A percentile compares a stretch with the other conserved stretches of the same genome.
These are phyloP conservation scores for Grammomys surdaster DNA, from an alignment of 2,113 vertebrate species.

Conservation along the genomic window DNA sequence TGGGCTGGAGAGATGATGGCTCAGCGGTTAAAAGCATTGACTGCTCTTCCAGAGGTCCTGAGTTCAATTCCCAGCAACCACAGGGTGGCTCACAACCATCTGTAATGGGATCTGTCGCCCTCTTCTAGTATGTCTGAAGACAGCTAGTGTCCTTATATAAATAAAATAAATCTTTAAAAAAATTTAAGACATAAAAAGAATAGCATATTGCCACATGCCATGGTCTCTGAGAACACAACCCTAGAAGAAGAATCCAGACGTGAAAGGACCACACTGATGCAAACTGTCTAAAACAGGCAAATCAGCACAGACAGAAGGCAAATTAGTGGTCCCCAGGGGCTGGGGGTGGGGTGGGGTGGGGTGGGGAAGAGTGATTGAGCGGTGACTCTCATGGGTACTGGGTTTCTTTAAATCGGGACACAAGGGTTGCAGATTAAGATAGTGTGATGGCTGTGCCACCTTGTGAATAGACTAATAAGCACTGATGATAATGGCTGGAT, in stretches of 20 bases:
- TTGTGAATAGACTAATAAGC: neutral
- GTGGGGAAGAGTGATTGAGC: neutral
- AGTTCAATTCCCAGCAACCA: too few species aligned
- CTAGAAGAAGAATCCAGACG: neutral
- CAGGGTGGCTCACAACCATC: too few species aligned
- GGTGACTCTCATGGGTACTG: neutral
- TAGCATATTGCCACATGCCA: neutral
- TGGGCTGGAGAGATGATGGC: too few species aligned
- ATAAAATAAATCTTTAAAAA: neutral
- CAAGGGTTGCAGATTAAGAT: neutral
- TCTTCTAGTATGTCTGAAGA: too few species aligned
- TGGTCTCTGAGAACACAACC: neutral
- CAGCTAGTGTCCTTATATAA: too few species aligned
- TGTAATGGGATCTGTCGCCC: too few species aligned
- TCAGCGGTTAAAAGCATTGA: too few species aligned
- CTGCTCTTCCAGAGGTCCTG: too few species aligned
- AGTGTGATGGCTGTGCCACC: rapidly evolving
- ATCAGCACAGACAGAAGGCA: neutral
- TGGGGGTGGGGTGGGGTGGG: too few species aligned
- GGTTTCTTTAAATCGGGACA: neutral
- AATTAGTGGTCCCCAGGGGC: neutral
- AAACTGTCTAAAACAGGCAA: neutral
- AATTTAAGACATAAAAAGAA: neutral
- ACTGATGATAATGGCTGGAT: neutral
- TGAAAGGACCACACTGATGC: rapidly evolving